Conservation (phyloP, 1,140 invertebrate genomes). For the Melipona quadrifasciata region DNA sequence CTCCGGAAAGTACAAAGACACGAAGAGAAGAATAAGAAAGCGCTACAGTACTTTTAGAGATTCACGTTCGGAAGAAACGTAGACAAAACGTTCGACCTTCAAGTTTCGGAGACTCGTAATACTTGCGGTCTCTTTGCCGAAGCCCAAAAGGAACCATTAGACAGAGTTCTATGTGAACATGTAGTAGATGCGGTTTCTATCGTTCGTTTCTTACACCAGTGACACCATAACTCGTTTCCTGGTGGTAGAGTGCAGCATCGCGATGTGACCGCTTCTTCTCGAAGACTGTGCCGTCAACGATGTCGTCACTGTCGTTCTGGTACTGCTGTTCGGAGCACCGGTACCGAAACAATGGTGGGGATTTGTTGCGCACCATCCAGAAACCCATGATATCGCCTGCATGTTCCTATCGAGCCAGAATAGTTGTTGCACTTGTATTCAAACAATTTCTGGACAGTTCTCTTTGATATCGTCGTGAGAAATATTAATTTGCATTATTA, state of each 20-base stretch:
- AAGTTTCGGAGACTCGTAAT: neutral
- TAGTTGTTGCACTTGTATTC: neutral
- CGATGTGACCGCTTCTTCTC: conserved; percentile 73
- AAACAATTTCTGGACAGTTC: neutral
- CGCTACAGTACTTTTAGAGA: neutral
- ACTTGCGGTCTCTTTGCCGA: neutral
- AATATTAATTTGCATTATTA: no score
- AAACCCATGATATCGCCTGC: conserved; percentile 78
- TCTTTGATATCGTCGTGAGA: neutral
- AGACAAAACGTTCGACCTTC: neutral
- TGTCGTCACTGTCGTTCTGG: conserved; percentile 77
- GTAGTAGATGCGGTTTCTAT: neutral
- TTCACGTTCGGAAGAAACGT: neutral
- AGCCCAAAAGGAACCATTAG: neutral
- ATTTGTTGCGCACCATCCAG: conserved; percentile 75
- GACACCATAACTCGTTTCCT: conserved; percentile 79
- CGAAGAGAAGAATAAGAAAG: neutral
- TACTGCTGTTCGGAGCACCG: conserved; percentile 67
- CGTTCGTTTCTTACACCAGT: conserved; percentile 66
- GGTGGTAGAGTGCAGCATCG: conserved; percentile 71
- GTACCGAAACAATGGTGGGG: conserved; percentile 77
- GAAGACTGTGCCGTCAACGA: conserved; percentile 79
- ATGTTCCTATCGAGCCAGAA: conserved; percentile 72
- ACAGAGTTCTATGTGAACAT: neutral
- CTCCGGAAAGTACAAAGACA: no score